Conservation (phyloP, 2,113 vertebrate genomes). For the Alces alces region DNA sequence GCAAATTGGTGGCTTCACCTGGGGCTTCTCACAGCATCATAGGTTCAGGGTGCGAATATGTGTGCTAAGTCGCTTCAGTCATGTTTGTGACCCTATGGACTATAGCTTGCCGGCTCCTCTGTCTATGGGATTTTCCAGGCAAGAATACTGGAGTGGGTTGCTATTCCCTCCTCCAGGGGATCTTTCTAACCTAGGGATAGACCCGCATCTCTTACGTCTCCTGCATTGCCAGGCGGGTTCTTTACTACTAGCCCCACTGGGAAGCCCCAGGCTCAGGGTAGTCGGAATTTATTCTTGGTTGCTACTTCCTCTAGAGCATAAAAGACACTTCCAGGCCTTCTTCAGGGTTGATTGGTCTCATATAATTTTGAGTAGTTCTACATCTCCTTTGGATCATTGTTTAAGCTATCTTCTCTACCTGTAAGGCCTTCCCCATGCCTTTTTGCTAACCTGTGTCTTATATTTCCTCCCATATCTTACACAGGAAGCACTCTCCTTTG, state of each 20-base stretch:
- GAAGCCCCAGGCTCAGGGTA: background rate
- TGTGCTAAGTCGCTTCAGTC: background rate
- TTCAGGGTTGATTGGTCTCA: background rate
- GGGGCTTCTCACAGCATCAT: background rate
- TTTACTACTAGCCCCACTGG: background rate
- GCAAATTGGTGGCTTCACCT: background rate
- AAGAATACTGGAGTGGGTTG: background rate
- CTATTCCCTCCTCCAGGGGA: background rate
- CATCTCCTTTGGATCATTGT: background rate
- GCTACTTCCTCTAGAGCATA: background rate
- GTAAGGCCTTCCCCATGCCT: background rate
- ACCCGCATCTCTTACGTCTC: background rate
- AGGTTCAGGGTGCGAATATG: background rate
- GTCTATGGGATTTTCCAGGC: background rate
- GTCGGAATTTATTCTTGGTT: background rate
- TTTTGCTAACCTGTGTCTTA: background rate
- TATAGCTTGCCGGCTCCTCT: background rate
- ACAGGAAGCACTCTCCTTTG: background rate
- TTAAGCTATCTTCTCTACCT: background rate
- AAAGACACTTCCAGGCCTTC: background rate
- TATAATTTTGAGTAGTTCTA: background rate
- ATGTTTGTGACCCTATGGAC: background rate
- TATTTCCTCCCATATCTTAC: background rate
- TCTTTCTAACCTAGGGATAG: background rate
- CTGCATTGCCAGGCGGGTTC: accelerated